Conservation (phyloP, 2,888 invertebrate species). For the Tachina lurida region DNA sequence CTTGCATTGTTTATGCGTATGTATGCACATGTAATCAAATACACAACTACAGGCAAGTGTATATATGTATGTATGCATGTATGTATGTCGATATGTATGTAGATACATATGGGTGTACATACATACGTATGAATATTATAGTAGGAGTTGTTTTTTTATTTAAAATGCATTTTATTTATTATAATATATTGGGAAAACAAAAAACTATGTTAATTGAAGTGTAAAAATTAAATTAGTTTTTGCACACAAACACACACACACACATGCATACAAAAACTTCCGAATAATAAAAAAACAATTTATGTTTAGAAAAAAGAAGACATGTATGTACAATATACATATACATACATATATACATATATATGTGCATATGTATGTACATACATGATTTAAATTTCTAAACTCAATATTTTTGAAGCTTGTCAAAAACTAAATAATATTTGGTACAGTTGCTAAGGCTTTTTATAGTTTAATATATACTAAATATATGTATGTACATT, state of each 20-base stretch:
- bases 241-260: constrained; percentile 31
- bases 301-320: constrained; percentile 30
- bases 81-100: neutral
- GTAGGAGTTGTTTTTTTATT: constrained; percentile 59
- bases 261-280: constrained; percentile 9
- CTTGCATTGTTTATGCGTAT: constrained; percentile 6
- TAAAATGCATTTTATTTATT: constrained; percentile 69
- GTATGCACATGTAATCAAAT: neutral
- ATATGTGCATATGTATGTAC: neutral
- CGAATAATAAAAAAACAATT: constrained; percentile 48
- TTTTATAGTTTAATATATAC: constrained; percentile 53
- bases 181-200: constrained; percentile 56
- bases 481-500: neutral
- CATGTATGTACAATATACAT: neutral
- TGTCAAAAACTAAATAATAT: constrained; percentile 63
- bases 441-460: constrained; percentile 69
- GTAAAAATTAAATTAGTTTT: constrained; percentile 72
- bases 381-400: constrained; percentile 37
- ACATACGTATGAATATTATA: constrained; percentile 5
- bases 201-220: constrained; percentile 72
- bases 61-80: too few relatives aligned
- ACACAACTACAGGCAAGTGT: neutral
- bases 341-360: neutral
- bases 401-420: constrained; percentile 64
- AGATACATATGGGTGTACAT: neutral